Evolutionary conservation across 2,888 invertebrate genomes (phyloP), one percentile per base, ranked within the genome.

Genomic region (Harmothoe impar): DNA sequence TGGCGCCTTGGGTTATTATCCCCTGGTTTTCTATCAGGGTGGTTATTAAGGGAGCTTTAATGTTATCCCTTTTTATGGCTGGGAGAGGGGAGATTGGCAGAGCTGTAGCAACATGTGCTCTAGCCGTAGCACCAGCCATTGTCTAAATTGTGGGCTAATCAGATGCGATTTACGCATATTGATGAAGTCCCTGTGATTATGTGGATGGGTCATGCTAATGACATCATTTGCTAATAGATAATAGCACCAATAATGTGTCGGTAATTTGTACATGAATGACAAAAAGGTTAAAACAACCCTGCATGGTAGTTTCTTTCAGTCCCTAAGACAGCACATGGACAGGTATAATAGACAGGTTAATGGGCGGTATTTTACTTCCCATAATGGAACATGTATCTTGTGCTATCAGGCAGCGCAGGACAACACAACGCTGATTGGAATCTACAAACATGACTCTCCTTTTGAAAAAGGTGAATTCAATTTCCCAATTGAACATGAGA

Each of bases 401-500:
- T 43, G 43, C 43, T 43, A 43, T 43, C 62, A 1, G 23, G 15
- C 3, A 62, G 62, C 20, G n/a, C 62, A 62, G 23, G n/a, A 62
- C n/a, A n/a, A 20, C 62, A 62, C 3, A 20, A 7, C 77, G 7
- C 29, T 31, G 77, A 31, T 77, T 29, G 20, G 25, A 77, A 77
- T 77, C 77, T 77, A 77, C 77, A n/a, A 77, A 29, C 77, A 77
- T 17, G 77, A 29, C 25, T 20, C 77, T 15, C 1, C 5, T 29
- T 25, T 31, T 1, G 5, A 29, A 29, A 31, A 77, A 77, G n/a
- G 3, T 20, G 20, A 17, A 77, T 77, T 77, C 25, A 77, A 77
- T 77, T 77, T 29, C 17, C 25, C 29, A 77, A 29, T 77, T 77
- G 77, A 77, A 77, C 25, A 77, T 77, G 25, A 29, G 77, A 31